Percentiles rank a stretch among this genome's conserved stretches.
These are phyloP conservation scores for Aythya baeri DNA, from an alignment of 2,113 vertebrate species.

Conservation along the genomic window DNA sequence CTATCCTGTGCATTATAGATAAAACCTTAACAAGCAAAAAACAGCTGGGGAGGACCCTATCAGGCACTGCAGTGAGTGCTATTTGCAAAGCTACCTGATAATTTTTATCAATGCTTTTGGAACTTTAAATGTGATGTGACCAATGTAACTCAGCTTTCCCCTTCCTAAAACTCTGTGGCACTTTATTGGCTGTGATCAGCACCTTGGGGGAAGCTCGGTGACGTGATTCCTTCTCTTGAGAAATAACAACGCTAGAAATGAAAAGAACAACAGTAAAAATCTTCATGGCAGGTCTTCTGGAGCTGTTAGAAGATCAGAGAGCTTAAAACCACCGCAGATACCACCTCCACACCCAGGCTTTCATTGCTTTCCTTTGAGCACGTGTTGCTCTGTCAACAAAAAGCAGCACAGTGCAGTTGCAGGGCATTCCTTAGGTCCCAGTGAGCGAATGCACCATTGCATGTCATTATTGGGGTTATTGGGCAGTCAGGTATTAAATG, in stretches of 20 bases:
- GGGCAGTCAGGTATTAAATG: not conserved
- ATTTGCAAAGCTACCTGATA: constrained; percentile 24
- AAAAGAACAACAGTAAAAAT: not conserved
- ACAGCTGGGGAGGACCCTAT: not conserved
- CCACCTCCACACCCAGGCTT: not conserved
- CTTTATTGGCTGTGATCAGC: not conserved
- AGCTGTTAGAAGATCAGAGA: not conserved
- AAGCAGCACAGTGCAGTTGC: not conserved
- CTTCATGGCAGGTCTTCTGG: not conserved
- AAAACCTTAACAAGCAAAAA: not conserved
- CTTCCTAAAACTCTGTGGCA: not conserved
- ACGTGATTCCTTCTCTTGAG: not conserved
- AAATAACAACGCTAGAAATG: not conserved
- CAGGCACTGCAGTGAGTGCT: not conserved
- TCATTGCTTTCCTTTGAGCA: constrained; percentile 2
- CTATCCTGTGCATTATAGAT: not conserved
- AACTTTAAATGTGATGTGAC: constrained; percentile 11
- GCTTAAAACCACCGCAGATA: not conserved
- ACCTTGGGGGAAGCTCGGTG: not conserved
- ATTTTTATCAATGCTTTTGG: constrained; percentile 54
- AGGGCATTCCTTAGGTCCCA: not conserved
- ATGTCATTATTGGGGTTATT: not conserved
- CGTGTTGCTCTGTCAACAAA: not conserved
- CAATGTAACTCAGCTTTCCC: not conserved
- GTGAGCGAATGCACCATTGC: not conserved